These are phyloP conservation scores for Acanthosepion esculentum DNA, from an alignment of 2,888 invertebrate species.

Conservation along the genomic window DNA sequence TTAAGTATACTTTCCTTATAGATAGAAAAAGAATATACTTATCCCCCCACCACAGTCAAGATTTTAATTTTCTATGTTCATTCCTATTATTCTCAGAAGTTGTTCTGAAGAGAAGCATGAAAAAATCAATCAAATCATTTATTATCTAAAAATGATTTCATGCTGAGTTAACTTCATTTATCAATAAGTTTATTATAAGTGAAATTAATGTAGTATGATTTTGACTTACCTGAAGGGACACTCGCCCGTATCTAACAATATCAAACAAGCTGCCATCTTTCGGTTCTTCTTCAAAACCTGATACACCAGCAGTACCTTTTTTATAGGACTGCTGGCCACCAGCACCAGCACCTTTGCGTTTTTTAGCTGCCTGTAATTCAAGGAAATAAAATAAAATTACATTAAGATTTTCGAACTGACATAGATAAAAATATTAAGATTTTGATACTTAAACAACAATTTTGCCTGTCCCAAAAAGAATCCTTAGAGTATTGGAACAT, in stretches of 20 bases:
- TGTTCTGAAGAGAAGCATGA: neutral
- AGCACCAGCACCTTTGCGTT: slow-evolving; percentile 49
- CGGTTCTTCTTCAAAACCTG: slow-evolving; percentile 60
- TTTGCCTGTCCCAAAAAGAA: no score
- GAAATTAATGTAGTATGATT: neutral
- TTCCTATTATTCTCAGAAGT: neutral
- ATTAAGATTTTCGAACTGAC: neutral
- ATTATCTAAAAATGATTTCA: neutral
- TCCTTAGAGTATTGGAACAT: no score
- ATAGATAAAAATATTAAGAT: no score
- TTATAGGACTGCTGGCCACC: slow-evolving; percentile 46
- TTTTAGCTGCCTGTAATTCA: slow-evolving; percentile 50
- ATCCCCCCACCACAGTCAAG: no score
- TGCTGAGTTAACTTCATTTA: no score
- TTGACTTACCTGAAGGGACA: slow-evolving; percentile 69
- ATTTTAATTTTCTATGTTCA: neutral
- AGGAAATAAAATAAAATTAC: neutral
- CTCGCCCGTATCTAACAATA: slow-evolving; percentile 71
- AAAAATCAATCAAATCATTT: neutral
- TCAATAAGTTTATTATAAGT: no score
- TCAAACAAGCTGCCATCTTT: slow-evolving; percentile 73
- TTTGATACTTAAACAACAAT: no score
- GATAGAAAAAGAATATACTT: no score
- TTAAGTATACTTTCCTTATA: no score
- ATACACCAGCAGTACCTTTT: slow-evolving; percentile 51